Percentiles rank a stretch among this genome's conserved stretches.
phyloP scores from a whole-genome alignment of 2,888 invertebrate species.

The Conistra vaccinii region DNA sequence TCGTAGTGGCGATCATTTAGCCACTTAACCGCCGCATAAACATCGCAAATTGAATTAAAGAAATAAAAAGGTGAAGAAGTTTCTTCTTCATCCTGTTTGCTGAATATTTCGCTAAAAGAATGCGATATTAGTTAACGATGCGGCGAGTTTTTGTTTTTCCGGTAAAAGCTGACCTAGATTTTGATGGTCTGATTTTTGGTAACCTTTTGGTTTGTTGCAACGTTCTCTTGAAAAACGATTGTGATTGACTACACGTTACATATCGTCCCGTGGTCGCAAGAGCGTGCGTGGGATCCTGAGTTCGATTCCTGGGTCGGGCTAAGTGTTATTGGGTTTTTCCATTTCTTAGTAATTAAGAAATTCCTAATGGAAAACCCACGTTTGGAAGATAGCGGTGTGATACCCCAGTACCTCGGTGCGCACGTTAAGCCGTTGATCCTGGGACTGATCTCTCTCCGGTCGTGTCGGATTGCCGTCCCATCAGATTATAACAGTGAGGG shows the following conservation, averaged over 20 bases:
- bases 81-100: slow-evolving; percentile 1
- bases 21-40: slow-evolving; percentile 26
- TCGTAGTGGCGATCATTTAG: slow-evolving; percentile 31
- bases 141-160: background rate
- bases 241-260: slow-evolving; percentile 2
- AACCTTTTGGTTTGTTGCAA: slow-evolving; percentile 2
- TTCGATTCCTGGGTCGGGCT: no score
- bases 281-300: no score
- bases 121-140: slow-evolving; percentile 34
- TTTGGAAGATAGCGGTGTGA: no score
- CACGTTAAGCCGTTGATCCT: no score
- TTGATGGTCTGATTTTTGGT: slow-evolving; percentile 2
- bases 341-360: no score
- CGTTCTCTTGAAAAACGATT: background rate
- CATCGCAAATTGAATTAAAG: slow-evolving; percentile 19
- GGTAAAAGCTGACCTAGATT: background rate
- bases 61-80: slow-evolving; percentile 14
- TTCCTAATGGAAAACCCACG: no score
- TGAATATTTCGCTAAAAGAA: background rate
- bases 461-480: no score
- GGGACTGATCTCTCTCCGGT: no score
- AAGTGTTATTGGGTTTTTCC: no score
- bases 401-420: no score
- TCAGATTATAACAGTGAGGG: no score
- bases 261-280: no score